Percentiles rank a stretch among this genome's conserved stretches.
Conservation (phyloP, 2,113 vertebrate species). For the Menidia beryllina region DNA sequence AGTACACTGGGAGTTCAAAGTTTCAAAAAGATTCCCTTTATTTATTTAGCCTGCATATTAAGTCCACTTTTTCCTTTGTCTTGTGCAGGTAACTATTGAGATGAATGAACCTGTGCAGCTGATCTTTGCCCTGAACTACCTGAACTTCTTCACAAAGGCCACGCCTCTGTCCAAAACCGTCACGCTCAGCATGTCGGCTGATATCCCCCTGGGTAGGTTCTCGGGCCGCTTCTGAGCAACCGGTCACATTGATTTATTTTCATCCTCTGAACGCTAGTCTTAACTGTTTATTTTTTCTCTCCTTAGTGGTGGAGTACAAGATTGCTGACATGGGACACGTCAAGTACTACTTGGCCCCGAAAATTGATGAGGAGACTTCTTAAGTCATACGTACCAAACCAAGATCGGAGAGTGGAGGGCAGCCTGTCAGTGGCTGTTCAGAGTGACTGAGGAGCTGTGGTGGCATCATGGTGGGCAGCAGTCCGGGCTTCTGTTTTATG, state of each 20-base stretch:
- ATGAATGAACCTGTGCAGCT: constrained; percentile 97
- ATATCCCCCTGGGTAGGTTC: constrained; percentile 91
- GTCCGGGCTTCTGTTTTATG: background rate
- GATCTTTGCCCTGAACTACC: constrained; percentile 95
- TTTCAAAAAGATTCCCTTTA: no score
- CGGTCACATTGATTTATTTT: background rate
- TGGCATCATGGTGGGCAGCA: background rate
- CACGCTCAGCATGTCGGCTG: constrained; percentile 97
- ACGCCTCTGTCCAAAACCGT: constrained; percentile 95
- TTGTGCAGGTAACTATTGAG: constrained; percentile 91
- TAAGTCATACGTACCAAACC: constrained; percentile 59
- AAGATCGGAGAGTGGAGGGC: constrained; percentile 32
- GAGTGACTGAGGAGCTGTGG: constrained; percentile 27
- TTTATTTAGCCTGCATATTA: background rate
- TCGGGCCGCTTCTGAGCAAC: background rate
- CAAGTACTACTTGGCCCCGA: constrained; percentile 98
- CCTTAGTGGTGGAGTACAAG: constrained; percentile 97
- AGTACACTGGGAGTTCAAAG: no score
- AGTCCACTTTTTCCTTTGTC: background rate
- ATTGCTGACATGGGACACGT: constrained; percentile 98
- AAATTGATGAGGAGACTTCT: constrained; percentile 96
- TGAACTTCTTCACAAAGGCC: constrained; percentile 99
- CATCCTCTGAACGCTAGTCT: background rate
- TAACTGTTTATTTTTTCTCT: background rate
- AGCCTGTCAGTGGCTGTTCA: constrained; percentile 28